These are phyloP conservation scores for Acleris holmiana DNA, from an alignment of 2,888 invertebrate genomes.

Conservation along the genomic window DNA sequence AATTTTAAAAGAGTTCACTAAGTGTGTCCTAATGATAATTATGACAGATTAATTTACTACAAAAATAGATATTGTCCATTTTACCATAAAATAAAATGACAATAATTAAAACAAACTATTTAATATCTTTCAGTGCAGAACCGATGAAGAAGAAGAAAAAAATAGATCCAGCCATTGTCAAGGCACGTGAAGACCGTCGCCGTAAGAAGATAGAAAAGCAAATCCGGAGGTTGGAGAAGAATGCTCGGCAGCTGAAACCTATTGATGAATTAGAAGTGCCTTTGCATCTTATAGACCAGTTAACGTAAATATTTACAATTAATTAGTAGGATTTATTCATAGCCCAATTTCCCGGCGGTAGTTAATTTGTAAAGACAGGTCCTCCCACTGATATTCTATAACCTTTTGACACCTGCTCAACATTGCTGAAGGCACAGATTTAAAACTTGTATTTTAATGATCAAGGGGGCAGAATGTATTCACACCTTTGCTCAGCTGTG, in stretches of 20 bases:
- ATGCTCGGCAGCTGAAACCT: conserved; percentile 93
- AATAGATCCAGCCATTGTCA: conserved; percentile 91
- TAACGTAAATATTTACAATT: conserved; percentile 74
- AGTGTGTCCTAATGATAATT: no score
- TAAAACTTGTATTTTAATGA: background rate
- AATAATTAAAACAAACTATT: background rate
- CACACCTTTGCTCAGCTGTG: no score
- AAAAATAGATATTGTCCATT: no score
- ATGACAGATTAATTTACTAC: no score
- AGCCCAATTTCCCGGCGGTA: no score
- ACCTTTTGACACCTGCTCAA: no score
- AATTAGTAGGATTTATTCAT: no score
- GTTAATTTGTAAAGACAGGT: no score
- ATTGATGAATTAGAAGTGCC: conserved; percentile 94
- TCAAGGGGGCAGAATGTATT: no score
- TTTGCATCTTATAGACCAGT: conserved; percentile 85
- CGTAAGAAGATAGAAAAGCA: conserved; percentile 94
- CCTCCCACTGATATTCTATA: no score
- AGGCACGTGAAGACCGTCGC: conserved; percentile 91
- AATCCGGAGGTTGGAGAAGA: conserved; percentile 92
- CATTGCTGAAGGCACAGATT: background rate
- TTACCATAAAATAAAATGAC: no score
- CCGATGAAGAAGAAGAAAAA: conserved; percentile 96
- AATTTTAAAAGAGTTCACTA: no score
- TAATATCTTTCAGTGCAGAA: conserved; percentile 86